Percentiles rank a stretch among this genome's conserved stretches.
Conservation (phyloP, 1,140 invertebrate species). For the Drosophila punjabiensis region DNA sequence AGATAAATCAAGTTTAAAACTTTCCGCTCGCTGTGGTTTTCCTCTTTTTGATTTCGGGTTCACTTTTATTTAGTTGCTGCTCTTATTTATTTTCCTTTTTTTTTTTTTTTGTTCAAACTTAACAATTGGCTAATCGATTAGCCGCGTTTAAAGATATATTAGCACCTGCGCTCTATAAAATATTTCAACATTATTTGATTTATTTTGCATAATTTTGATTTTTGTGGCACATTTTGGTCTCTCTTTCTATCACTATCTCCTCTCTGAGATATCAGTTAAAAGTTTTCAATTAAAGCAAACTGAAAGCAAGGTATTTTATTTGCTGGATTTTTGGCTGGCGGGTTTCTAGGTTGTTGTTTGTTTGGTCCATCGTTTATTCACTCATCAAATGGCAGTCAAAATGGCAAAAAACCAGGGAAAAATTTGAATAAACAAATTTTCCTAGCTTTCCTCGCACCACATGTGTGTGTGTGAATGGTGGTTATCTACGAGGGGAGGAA, state of each 20-base stretch:
- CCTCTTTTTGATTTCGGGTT: slow-evolving; percentile 18
- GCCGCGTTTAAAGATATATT: slow-evolving; percentile 69
- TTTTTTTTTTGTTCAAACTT: slow-evolving; percentile 35
- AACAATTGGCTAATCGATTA: slow-evolving; percentile 30
- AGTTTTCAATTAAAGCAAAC: slow-evolving; percentile 38
- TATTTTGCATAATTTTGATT: slow-evolving; percentile 54
- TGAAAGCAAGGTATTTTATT: slow-evolving; percentile 16
- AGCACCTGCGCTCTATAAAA: slow-evolving; percentile 64
- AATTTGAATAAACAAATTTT: slow-evolving; percentile 73
- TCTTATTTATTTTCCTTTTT: slow-evolving; percentile 2
- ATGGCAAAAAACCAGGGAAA: slow-evolving; percentile 65
- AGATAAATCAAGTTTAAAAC: slow-evolving; percentile 47
- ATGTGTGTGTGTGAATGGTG: slow-evolving; percentile 5
- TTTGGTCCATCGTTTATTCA: slow-evolving; percentile 60
- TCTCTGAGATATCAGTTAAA: slow-evolving; percentile 4
- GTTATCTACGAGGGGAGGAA: neutral
- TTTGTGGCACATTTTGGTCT: slow-evolving; percentile 57
- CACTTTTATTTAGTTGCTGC: slow-evolving; percentile 13
- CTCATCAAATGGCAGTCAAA: slow-evolving; percentile 77
- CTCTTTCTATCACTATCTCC: slow-evolving; percentile 11
- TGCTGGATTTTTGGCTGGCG: neutral
- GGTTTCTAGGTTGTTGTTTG: slow-evolving; percentile 13
- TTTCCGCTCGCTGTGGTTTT: slow-evolving; percentile 49
- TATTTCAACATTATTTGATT: slow-evolving; percentile 46
- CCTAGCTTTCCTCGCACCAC: slow-evolving; percentile 33